phyloP scores from a whole-genome alignment of 2,113 vertebrate species.

The Cyphomyrus plagiostoma region DNA sequence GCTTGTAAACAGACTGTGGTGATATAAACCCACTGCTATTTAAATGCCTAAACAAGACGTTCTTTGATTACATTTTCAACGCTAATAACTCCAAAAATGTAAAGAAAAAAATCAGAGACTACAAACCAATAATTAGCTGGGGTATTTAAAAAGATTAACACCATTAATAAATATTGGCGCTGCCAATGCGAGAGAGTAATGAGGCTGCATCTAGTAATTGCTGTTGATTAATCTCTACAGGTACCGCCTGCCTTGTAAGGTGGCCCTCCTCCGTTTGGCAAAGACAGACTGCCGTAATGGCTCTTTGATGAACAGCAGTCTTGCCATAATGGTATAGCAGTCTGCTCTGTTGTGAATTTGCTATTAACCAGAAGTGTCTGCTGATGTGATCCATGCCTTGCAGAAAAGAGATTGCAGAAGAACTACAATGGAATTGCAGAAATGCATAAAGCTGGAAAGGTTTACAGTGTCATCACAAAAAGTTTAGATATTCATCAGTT shows the following conservation, averaged over 20 bases:
- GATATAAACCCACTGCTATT: constrained; percentile 29
- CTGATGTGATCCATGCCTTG: too few species aligned
- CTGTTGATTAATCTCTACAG: constrained; percentile 14
- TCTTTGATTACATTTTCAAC: constrained; percentile 39
- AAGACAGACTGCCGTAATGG: background rate
- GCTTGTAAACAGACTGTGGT: constrained; percentile 28
- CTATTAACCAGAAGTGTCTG: too few species aligned
- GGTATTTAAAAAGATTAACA: constrained; percentile 18
- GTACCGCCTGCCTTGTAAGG: background rate
- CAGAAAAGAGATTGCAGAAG: too few species aligned
- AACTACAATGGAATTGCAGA: too few species aligned
- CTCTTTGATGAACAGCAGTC: background rate
- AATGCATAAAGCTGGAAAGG: too few species aligned
- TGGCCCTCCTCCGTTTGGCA: background rate
- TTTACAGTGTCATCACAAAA: too few species aligned
- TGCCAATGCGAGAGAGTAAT: background rate
- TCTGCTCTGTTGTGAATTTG: too few species aligned
- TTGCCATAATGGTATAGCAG: background rate
- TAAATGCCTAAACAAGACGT: constrained; percentile 1
- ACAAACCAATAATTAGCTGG: constrained; percentile 13
- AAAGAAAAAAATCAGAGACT: background rate
- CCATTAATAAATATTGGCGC: background rate
- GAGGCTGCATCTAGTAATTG: constrained; percentile 10
- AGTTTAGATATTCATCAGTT: too few species aligned
- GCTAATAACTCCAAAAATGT: constrained; percentile 38